phyloP scores from a whole-genome alignment of 92 coral and sea anemone species.

The Meandrina meandrites region DNA sequence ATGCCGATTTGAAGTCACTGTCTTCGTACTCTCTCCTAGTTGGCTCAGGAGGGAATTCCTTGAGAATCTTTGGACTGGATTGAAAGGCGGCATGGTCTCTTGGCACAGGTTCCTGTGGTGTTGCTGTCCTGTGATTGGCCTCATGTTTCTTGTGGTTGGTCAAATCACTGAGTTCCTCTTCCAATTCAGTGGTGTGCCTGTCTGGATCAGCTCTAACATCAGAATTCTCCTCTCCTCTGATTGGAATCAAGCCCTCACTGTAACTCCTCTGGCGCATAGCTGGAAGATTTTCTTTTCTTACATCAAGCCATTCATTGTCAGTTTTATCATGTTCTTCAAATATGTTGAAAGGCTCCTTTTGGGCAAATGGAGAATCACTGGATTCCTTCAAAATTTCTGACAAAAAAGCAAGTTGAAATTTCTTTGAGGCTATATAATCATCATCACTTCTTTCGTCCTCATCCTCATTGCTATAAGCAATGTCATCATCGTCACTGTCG shows the following conservation, averaged over 20 bases:
- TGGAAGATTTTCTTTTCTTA: neutral
- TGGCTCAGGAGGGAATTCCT: neutral
- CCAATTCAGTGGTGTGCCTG: neutral
- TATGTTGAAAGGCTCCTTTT: neutral
- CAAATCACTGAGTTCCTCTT: constrained; percentile 5
- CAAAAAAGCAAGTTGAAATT: constrained; percentile 11
- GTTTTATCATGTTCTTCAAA: neutral
- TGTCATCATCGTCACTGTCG: neutral
- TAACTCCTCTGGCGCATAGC: neutral
- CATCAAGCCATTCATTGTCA: neutral
- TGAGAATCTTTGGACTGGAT: neutral
- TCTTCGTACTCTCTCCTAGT: neutral
- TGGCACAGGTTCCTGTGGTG: neutral
- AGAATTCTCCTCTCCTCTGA: neutral
- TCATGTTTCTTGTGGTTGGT: neutral
- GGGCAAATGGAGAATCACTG: neutral
- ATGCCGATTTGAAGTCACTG: neutral
- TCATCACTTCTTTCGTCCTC: neutral
- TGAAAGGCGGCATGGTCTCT: neutral
- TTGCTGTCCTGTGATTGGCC: neutral
- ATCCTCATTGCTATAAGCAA: neutral
- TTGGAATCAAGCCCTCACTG: neutral
- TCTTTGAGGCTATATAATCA: neutral
- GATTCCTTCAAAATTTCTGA: neutral
- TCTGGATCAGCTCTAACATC: neutral